phyloP scores from a whole-genome alignment of 2,113 vertebrate genomes.

The Diglossa brunneiventris region DNA sequence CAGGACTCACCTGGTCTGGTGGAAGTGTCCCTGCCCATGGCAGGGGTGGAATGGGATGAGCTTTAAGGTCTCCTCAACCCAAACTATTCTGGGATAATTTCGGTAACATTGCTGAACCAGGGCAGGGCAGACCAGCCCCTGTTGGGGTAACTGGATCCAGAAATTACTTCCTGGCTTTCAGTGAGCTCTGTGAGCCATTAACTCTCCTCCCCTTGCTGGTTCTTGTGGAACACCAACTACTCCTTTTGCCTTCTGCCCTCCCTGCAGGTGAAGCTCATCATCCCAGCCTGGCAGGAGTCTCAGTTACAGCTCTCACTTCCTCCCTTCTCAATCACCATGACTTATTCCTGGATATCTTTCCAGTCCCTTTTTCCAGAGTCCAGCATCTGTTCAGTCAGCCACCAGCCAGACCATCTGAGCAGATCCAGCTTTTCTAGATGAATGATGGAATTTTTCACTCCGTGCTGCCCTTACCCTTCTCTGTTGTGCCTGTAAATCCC shows the following conservation, averaged over 20 bases:
- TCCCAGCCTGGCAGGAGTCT: background rate
- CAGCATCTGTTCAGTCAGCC: background rate
- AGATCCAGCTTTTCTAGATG: background rate
- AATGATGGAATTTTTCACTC: background rate
- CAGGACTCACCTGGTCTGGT: background rate
- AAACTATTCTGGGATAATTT: background rate
- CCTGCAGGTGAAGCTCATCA: background rate
- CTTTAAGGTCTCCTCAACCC: background rate
- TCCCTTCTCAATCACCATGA: background rate
- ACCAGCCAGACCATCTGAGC: background rate
- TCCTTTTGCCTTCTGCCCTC: background rate
- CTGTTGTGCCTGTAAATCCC: background rate
- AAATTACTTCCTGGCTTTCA: background rate
- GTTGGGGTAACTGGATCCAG: background rate
- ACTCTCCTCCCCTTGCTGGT: background rate
- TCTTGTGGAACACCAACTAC: background rate
- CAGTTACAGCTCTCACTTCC: background rate
- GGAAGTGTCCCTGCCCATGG: background rate
- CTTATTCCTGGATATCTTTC: background rate
- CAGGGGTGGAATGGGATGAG: background rate
- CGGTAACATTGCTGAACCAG: background rate
- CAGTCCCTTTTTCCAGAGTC: background rate
- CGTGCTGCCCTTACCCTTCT: background rate
- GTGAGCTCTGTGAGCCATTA: accelerated
- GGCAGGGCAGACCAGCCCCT: background rate